These are phyloP conservation scores for Isurus oxyrinchus DNA, from an alignment of 2,113 vertebrate genomes.

Conservation along the genomic window DNA sequence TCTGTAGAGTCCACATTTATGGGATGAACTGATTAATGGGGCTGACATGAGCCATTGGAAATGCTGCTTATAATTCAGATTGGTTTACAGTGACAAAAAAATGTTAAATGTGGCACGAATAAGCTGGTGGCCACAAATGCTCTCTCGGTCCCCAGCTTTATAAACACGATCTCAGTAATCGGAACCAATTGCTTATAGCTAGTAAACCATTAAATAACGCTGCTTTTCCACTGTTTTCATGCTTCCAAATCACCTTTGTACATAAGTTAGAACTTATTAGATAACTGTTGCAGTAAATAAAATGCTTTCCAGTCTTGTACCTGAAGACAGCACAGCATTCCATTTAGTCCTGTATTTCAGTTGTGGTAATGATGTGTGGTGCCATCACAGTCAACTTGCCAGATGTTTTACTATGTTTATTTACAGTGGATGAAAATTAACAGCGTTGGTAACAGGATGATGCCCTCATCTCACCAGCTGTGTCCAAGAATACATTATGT, in stretches of 20 bases:
- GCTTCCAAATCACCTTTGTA: neutral
- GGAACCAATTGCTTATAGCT: neutral
- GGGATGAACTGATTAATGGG: neutral
- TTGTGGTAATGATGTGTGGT: neutral
- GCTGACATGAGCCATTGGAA: neutral
- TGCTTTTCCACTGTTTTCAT: neutral
- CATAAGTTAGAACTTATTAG: neutral
- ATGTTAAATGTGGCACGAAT: neutral
- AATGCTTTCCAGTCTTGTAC: neutral
- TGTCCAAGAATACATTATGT: neutral
- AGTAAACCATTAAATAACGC: neutral
- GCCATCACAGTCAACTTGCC: neutral
- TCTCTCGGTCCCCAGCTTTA: neutral
- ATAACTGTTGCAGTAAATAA: neutral
- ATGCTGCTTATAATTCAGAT: neutral
- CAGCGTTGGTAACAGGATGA: too few species aligned
- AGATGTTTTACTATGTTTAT: neutral
- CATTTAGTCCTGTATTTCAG: neutral
- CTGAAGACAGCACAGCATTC: neutral
- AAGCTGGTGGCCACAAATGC: neutral
- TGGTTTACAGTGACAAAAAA: neutral
- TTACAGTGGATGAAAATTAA: neutral
- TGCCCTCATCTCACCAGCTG: neutral
- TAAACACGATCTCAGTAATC: neutral
- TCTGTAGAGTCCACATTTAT: neutral